phyloP scores from a whole-genome alignment of 2,888 invertebrate species.

The Beris chalybata region DNA sequence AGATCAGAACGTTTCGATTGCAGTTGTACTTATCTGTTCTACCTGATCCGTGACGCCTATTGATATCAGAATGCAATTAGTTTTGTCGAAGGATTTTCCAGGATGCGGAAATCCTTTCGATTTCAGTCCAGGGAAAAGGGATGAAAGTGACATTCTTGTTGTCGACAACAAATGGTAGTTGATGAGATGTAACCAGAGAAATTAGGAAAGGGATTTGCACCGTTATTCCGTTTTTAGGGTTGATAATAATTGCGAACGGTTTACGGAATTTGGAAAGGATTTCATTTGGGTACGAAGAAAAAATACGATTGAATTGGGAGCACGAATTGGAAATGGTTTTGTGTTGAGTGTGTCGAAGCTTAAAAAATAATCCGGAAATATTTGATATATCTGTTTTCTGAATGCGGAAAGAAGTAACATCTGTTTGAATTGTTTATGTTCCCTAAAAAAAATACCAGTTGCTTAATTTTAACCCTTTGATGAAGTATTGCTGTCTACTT shows the following conservation, averaged over 20 bases:
- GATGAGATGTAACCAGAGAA: conserved; percentile 25
- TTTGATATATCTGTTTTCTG: no score
- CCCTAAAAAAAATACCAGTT: no score
- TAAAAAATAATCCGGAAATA: no score
- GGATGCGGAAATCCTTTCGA: conserved; percentile 39
- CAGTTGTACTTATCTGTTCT: conserved; percentile 26
- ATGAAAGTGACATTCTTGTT: conserved; percentile 15
- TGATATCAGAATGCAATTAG: conserved; percentile 22
- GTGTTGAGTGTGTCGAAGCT: no score
- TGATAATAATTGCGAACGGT: conserved; percentile 21
- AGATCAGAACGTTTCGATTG: conserved; percentile 15
- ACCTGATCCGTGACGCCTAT: conserved; percentile 29
- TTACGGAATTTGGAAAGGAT: conserved; percentile 22
- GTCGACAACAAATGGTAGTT: conserved; percentile 6
- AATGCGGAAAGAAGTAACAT: no score
- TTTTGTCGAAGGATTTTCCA: conserved; percentile 18
- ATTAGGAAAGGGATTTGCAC: conserved; percentile 33
- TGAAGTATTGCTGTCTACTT: conserved; percentile 2
- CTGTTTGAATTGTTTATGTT: no score
- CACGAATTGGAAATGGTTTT: no score
- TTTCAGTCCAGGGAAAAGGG: conserved; percentile 17
- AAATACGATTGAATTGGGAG: no score
- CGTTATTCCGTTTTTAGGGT: conserved; percentile 35
- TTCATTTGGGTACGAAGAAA: neutral
- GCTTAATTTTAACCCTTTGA: no score